Conservation (phyloP, 2,888 invertebrate species). For the Alentia gelatinosa region DNA sequence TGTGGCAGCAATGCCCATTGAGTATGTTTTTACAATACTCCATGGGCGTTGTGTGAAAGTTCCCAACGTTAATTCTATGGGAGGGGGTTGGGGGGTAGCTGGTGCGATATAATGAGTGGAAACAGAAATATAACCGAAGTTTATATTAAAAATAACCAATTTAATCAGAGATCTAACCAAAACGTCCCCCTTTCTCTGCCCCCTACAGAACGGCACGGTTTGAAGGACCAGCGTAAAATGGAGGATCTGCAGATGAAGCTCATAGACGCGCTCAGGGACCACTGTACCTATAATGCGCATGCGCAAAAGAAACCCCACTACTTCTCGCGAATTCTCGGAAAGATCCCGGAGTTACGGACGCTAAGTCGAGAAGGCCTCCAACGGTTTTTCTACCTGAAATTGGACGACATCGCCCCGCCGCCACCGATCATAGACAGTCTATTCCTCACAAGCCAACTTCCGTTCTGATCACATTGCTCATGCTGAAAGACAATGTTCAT, state of each 20-base stretch:
- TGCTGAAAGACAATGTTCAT: background rate
- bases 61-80: too few species aligned
- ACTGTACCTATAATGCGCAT: constrained; percentile 94
- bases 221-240: constrained; percentile 94
- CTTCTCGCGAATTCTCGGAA: constrained; percentile 94
- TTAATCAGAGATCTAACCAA: too few species aligned
- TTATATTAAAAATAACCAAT: too few species aligned
- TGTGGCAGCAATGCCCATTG: too few species aligned
- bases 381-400: constrained; percentile 95
- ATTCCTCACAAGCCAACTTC: constrained; percentile 93
- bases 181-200: too few species aligned
- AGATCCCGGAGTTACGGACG: constrained; percentile 94
- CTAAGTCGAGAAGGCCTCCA: constrained; percentile 96
- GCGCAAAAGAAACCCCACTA: constrained; percentile 95
- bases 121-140: too few species aligned
- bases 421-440: constrained; percentile 96
- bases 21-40: too few species aligned
- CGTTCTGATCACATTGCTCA: constrained; percentile 85
- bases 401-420: constrained; percentile 94
- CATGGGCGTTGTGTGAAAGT: too few species aligned
- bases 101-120: too few species aligned
- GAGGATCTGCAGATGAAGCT: constrained; percentile 98
- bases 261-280: constrained; percentile 95
- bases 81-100: too few species aligned
- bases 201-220: constrained; percentile 92